phyloP scores from a whole-genome alignment of 2,888 invertebrate genomes.

The Trachelus troglodyta region DNA sequence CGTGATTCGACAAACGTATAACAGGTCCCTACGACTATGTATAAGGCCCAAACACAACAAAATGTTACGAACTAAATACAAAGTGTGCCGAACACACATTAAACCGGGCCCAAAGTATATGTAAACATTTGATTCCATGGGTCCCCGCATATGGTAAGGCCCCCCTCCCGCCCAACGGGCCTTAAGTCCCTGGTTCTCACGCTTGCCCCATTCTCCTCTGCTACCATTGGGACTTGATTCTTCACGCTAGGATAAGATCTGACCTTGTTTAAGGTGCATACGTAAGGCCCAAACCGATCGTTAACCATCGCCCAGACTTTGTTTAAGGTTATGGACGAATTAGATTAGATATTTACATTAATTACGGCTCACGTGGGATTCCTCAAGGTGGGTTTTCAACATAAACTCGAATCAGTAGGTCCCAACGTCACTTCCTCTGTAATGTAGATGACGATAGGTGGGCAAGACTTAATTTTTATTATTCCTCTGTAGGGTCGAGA shows the following conservation, averaged over 20 bases:
- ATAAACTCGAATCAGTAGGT: not conserved
- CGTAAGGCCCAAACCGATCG: slow-evolving; percentile 13
- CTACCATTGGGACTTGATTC: slow-evolving; percentile 24
- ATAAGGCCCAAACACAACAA: not conserved
- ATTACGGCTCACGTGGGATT: not conserved
- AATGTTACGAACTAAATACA: not conserved
- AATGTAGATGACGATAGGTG: not conserved
- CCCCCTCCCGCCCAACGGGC: not conserved
- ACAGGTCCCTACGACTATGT: not conserved
- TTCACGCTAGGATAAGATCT: slow-evolving; percentile 43
- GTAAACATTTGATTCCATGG: slow-evolving; percentile 47
- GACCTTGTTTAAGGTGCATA: slow-evolving; percentile 42
- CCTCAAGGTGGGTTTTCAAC: not conserved
- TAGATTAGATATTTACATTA: not conserved
- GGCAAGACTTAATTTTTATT: not conserved
- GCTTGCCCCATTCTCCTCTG: slow-evolving; percentile 32
- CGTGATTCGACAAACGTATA: not conserved
- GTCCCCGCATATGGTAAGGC: slow-evolving; percentile 34
- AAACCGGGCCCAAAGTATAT: slow-evolving; percentile 26
- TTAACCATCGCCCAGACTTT: not conserved
- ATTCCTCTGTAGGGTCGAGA: not conserved
- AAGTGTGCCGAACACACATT: slow-evolving; percentile 7
- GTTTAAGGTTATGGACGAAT: not conserved
- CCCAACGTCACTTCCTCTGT: not conserved
- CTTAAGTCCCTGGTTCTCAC: slow-evolving; percentile 34